Base-by-base conservation (phyloP, 2,113 vertebrate species). In the Apaloderma vittatum region DNA sequence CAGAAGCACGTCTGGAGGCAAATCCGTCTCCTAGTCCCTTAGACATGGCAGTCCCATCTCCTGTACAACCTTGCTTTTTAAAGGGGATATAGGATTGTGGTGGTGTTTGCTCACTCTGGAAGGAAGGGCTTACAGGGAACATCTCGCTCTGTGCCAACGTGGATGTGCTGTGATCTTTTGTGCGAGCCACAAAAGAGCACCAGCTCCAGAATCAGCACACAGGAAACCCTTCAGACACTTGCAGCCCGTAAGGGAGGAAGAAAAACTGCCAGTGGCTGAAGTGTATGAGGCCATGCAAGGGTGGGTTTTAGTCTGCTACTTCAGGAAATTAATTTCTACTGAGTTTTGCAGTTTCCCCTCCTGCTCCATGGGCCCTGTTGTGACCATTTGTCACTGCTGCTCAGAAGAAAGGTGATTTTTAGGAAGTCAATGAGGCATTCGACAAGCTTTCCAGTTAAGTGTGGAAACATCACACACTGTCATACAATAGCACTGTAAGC, bases 401-500 rank as follows among this genome's bases (percentile, higher is more conserved):
- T 59, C 71, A 36, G 45, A 68, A 78, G 70, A 93, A 92, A 77
- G 78, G 59, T 0, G 1, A 67, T 94, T 95, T 92, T 94, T 88
- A 95, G 85, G n/a, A 67, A 65, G 36, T 70, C 87, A 96, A 87
- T 86, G 93, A 96, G 83, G 87, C 94, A 70, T 96, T 95, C 1
- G n/a, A 97, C 93, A 96, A 93, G 88, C 71, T 95, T 70, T 55
- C 73, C 59, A 82, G 72, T 61, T 93, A 88, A 86, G 70, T 29
- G 72, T 87, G 88, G 89, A 75, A 92, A 67, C 91, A 95, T 76
- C 82, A 59, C 2, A 0, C 17, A 2, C 48, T 86, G 86, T 72
- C 82, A 59, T 16, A 48, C 5, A 81, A 68, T 7, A 55, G 36
- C 51, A 8, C 51, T 36, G 37, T 55, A 55, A 89, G 32, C 24